Conservation (phyloP, 1,140 invertebrate species). For the Caenorhabditis latens region DNA sequence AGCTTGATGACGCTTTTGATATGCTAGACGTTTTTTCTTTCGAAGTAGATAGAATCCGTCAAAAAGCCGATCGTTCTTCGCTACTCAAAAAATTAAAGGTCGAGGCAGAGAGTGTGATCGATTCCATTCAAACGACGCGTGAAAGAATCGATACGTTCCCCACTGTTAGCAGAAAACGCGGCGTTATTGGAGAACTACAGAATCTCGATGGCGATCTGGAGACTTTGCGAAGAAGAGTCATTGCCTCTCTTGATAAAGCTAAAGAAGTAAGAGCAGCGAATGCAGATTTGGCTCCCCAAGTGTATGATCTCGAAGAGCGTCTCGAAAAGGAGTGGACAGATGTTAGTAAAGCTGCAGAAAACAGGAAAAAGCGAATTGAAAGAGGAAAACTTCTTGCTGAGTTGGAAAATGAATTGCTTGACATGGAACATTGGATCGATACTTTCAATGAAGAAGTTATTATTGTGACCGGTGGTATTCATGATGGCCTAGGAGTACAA, state of each 20-base stretch:
- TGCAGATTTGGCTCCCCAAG: conserved; percentile 34
- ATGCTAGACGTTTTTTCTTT: conserved; percentile 39
- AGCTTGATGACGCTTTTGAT: conserved; percentile 28
- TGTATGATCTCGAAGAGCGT: conserved; percentile 24
- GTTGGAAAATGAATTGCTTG: background rate
- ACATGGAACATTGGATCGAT: conserved; percentile 41
- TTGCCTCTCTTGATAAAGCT: conserved; percentile 15
- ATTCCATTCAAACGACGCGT: background rate
- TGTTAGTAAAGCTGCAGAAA: conserved; percentile 24
- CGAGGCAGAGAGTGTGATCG: conserved; percentile 12
- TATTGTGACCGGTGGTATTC: conserved; percentile 10
- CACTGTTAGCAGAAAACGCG: background rate
- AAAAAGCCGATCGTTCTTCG: background rate
- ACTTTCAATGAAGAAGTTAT: conserved; percentile 40
- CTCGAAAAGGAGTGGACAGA: conserved; percentile 37
- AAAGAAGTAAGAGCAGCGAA: conserved; percentile 19
- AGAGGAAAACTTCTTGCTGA: background rate
- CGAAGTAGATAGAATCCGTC: conserved; percentile 1
- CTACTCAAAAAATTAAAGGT: background rate
- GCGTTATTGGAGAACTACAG: background rate
- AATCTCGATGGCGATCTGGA: conserved; percentile 42
- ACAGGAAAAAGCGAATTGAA: conserved; percentile 21
- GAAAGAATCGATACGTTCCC: background rate
- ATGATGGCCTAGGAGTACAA: conserved; percentile 21
- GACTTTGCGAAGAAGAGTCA: background rate